Evolutionary conservation across 2,888 invertebrate species (phyloP).

Genomic region (Noctuana brunneofusca): DNA sequence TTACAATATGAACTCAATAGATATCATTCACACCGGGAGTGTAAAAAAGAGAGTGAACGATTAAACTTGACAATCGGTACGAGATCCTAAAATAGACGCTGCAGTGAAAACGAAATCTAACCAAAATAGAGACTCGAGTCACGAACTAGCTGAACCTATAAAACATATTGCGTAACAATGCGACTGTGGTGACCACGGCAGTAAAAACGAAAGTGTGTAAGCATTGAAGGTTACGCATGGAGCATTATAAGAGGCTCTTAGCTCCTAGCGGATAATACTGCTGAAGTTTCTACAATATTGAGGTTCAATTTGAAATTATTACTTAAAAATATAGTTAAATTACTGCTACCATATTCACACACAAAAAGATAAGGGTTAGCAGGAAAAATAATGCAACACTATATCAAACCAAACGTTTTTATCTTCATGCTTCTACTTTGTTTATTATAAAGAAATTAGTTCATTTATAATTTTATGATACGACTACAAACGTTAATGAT

Average conservation of each 20-base stretch:
- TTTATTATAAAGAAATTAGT: too few species aligned
- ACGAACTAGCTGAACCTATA: conserved; percentile 34
- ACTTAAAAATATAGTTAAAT: too few species aligned
- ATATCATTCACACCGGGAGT: too few species aligned
- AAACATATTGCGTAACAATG: conserved; percentile 37
- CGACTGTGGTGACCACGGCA: conserved; percentile 39
- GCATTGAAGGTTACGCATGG: conserved; percentile 25
- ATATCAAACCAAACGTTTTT: too few species aligned
- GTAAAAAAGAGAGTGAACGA: too few species aligned
- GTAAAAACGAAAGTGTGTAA: conserved; percentile 40
- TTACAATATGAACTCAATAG: too few species aligned
- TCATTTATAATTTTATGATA: too few species aligned
- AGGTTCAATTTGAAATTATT: neutral
- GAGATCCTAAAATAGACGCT: conserved; percentile 2
- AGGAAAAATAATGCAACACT: too few species aligned
- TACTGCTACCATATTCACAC: too few species aligned
- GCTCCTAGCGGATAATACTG: neutral
- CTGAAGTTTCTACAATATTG: neutral
- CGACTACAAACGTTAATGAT: neutral
- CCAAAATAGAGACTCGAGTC: conserved; percentile 29
- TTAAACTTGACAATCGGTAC: too few species aligned
- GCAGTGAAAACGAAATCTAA: conserved; percentile 22
- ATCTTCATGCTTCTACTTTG: too few species aligned
- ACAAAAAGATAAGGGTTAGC: too few species aligned
- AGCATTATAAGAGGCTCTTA: conserved; percentile 33